Base-by-base conservation (phyloP, 1,140 invertebrate species). In the Homalodisca vitripennis region DNA sequence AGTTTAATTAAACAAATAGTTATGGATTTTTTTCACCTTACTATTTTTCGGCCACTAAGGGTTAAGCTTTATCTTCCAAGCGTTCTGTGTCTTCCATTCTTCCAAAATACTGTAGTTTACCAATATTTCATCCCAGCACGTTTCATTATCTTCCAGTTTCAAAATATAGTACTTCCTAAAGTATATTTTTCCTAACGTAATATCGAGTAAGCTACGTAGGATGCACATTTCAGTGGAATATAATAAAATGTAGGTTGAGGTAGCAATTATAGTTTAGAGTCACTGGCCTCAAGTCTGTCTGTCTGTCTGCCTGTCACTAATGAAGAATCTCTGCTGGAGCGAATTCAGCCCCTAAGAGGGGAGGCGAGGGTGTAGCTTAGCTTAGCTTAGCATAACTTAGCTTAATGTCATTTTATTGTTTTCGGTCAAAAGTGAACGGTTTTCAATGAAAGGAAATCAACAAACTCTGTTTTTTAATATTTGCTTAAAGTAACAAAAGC, bases 251-350 rank as follows among this genome's bases (percentile, higher is more conserved):
- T 53, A 14, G 29, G 24, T 60, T n/a, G n/a, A n/a, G n/a, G 55
- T 10, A 60, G 22, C 26, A 27, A 27, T 60, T 13, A 60, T 22
- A 10, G 26, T 13, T 2, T 22, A 13, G 55, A 26, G 3, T 60
- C 22, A 26, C 29, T 22, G 22, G 26, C 3, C 26, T 22, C 14
- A 27, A 10, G 22, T 29, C 12, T 53, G 48, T 13, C 12, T 14
- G 3, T 13, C 12, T 53, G 12, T 53, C 3, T 14, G 12, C 55
- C 24, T 2, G 13, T 24, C 24, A 26, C 29, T 2, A 10, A 24
- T 22, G 55, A 26, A 60, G 55, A 60, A 60, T 60, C 55, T 60
- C 55, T 60, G 26, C 26, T 27, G 55, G 55, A 51, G 55, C n/a
- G 55, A 60, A 60, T 60, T 60, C 55, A 60, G 55, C 55, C 55